A percentile compares a stretch with the other conserved stretches of the same genome.
phyloP scores from a whole-genome alignment of 2,797 vertebrate species.

The Pangasius larnaudii region DNA sequence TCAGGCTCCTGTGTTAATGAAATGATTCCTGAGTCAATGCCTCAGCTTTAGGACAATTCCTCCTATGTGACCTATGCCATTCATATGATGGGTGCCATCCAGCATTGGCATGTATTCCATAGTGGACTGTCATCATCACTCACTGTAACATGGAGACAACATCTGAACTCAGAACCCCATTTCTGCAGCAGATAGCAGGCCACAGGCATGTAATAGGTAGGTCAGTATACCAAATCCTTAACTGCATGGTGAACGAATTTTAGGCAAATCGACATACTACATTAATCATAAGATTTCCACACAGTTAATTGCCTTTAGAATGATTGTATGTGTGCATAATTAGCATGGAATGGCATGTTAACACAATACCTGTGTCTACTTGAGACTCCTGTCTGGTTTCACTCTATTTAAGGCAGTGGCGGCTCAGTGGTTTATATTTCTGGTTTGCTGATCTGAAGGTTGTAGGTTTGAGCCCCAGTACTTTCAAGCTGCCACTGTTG shows the following conservation, averaged over 20 bases:
- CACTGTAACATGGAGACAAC: background rate
- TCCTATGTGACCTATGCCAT: slow-evolving; percentile 31
- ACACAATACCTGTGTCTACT: background rate
- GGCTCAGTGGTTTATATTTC: background rate
- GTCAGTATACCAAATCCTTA: background rate
- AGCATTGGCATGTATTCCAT: background rate
- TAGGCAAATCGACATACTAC: background rate
- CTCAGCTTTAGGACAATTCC: slow-evolving; percentile 44
- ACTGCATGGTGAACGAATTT: background rate
- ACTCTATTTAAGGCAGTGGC: background rate
- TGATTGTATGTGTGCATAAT: background rate
- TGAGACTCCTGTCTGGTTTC: background rate
- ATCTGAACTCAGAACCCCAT: background rate
- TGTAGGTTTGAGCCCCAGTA: background rate
- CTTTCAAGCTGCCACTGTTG: background rate
- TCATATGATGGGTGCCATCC: slow-evolving; percentile 15
- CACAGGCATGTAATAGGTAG: background rate
- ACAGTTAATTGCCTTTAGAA: background rate
- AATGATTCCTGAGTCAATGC: slow-evolving; percentile 42
- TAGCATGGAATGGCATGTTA: background rate
- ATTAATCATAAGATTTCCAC: background rate
- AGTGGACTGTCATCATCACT: background rate
- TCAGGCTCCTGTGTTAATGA: slow-evolving; percentile 56
- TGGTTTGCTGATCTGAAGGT: background rate
- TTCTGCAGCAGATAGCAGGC: background rate